Base-by-base conservation (phyloP, 2,888 invertebrate genomes). In the Drosophila nigritarsus region DNA sequence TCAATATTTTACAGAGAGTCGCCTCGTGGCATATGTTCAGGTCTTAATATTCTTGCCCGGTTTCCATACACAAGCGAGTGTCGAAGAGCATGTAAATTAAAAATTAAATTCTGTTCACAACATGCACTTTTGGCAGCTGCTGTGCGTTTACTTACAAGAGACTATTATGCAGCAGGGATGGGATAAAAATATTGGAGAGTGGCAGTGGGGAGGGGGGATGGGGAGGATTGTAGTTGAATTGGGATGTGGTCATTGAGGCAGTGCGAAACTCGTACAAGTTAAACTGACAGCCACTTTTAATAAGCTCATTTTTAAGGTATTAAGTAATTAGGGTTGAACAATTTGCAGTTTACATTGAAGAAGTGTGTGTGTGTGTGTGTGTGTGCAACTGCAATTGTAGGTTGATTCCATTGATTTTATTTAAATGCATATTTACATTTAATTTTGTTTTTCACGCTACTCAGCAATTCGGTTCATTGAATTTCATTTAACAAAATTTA, bases 91-190 rank as follows among this genome's bases (percentile, higher is more conserved):
- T 81, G 87, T 76, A 78, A 75, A 85, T 89, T 79, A 85, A 87
- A 85, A 79, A 89, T 89, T 75, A 67, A 89, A 89, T 74, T 89
- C 76, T 76, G 78, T 82, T 79, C 74, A 65, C 74, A 89, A 84
- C 85, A 81, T 78, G 70, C 78, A 75, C 38, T 75, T 80, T 74
- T 71, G 89, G 65, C 77, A 83, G 61, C 70, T 73, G 79, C 68
- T 69, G 54, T 66, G 51, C 64, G 51, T 70, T 75, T 70, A 73
- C 71, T 65, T 81, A 65, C 78, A 64, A 78, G 68, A 75, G 74
- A 77, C 80, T 77, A 66, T 80, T 73, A 63, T 71, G 71, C 45
- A 50, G 27, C 11, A 3, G 18, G 32, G 15, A 20, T 8, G 18
- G 36, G 4, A 30, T 0, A 8, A 15, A 24, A 45, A 45, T 20